Conservation (phyloP, 2,888 invertebrate genomes). For the Drosophila merina region DNA sequence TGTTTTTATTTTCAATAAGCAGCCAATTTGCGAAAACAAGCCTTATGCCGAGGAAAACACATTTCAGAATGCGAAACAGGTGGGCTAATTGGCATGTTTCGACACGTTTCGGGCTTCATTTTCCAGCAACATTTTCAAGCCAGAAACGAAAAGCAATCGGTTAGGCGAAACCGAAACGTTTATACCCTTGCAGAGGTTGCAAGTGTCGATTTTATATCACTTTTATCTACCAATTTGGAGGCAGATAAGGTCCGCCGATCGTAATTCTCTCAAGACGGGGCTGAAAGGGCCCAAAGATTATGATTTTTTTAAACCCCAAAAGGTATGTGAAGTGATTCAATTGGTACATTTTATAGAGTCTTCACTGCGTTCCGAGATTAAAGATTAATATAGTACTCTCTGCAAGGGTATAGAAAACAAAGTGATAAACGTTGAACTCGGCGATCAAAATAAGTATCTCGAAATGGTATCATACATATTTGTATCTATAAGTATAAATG, state of each 20-base stretch:
- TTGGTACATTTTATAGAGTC: not conserved
- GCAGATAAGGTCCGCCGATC: too few species aligned
- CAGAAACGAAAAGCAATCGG: constrained; percentile 19
- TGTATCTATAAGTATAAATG: constrained; percentile 1
- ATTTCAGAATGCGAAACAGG: constrained; percentile 20
- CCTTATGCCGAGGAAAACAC: not conserved
- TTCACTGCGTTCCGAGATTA: not conserved
- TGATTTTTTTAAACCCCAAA: not conserved
- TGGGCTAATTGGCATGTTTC: constrained; percentile 27
- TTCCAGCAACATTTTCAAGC: constrained; percentile 28
- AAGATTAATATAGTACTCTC: not conserved
- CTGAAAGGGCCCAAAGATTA: not conserved
- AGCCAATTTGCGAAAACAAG: not conserved
- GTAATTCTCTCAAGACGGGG: not conserved
- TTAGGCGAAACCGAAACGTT: not conserved
- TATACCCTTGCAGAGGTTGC: not conserved
- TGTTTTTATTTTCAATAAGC: constrained; percentile 67
- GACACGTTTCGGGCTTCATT: constrained; percentile 29
- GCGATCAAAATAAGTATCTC: constrained; percentile 20
- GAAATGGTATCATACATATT: constrained; percentile 6
- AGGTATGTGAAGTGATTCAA: not conserved
- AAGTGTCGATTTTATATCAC: too few species aligned
- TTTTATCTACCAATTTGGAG: too few species aligned
- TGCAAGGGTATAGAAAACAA: not conserved
- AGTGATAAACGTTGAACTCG: not conserved